Evolutionary conservation across 1,140 invertebrate species (phyloP).

Genomic region (Caenorhabditis briggsae): DNA sequence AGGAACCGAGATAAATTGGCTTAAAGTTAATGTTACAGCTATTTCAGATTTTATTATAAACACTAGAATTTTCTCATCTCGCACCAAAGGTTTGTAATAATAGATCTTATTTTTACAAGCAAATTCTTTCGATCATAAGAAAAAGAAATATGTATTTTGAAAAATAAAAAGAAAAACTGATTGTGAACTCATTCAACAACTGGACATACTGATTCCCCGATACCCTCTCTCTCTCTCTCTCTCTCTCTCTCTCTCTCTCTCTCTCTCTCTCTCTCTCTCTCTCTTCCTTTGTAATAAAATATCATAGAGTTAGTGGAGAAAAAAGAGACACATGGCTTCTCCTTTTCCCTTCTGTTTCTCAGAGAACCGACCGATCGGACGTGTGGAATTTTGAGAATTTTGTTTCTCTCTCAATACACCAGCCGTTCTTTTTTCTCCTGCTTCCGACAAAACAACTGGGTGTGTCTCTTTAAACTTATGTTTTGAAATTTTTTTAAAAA

Average conservation of each 20-base stretch:
- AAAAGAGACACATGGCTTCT: neutral
- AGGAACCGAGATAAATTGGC: too few relatives aligned
- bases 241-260: neutral
- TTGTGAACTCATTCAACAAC: constrained; percentile 37
- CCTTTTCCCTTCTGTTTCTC: neutral
- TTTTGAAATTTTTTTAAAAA: neutral
- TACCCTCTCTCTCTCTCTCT: neutral
- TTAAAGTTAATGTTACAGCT: too few relatives aligned
- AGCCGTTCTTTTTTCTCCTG: neutral
- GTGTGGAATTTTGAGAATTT: constrained; percentile 37
- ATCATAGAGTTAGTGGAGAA: constrained; percentile 21
- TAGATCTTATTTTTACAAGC: too few relatives aligned
- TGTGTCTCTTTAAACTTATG: neutral
- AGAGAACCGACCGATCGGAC: constrained; percentile 1
- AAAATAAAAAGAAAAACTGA: neutral
- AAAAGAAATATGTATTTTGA: too few relatives aligned
- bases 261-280: neutral
- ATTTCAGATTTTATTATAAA: too few relatives aligned
- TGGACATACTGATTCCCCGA: constrained; percentile 14
- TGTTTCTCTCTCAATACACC: neutral
- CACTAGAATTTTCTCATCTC: too few relatives aligned
- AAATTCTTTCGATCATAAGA: too few relatives aligned
- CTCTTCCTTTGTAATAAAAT: constrained; percentile 34
- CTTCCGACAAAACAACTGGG: constrained; percentile 9
- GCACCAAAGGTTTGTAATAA: too few relatives aligned